Evolutionary conservation across 2,888 invertebrate genomes (phyloP), one percentile per base, ranked within the genome.

Genomic region (Chaitophorus viminalis): DNA sequence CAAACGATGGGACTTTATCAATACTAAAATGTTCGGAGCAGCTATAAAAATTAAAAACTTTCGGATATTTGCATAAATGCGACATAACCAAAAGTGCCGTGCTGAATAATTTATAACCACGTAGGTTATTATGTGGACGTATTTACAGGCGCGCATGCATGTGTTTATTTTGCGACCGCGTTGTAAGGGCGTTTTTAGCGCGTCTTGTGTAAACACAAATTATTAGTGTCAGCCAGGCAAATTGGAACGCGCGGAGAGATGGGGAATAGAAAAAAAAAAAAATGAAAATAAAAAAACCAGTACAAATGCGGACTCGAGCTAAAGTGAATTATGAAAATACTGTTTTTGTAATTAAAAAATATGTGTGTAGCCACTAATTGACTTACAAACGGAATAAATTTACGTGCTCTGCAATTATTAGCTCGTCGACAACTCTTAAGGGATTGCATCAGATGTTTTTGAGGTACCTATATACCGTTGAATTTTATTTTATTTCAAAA

Each of bases 81-180:
- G 74, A 83, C 75, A 65, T 65, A 76, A 84, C 84, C 76, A 46
- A 76, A 60, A 76, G 84, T 46, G 84, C 39, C 17, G 84, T 9
- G 60, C 65, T 84, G 84, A 75, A 84, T 84, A 84, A 84, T 84
- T 84, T 84, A 84, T 84, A 46, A 46, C 46, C 84, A n/a, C n/a
- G 46, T 29, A 65, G 39, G 83, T 84, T 84, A 75, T 83, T 39
- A 75, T 75, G 75, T 74, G 82, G 54, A 83, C 83, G 83, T 75
- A 83, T 65, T 74, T 83, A 74, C 74, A 14, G n/a, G 83, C 52
- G 74, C n/a, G 46, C 74, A 60, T 29, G 75, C 75, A 65, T 65
- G 84, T 84, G 76, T 84, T 84, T 84, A 65, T 84, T 65, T 76
- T 68, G 84, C 76, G 65, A 84, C 83, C 83, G 39, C 83, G 83